Conservation (phyloP, 2,113 vertebrate genomes). For the Arvicanthis niloticus region DNA sequence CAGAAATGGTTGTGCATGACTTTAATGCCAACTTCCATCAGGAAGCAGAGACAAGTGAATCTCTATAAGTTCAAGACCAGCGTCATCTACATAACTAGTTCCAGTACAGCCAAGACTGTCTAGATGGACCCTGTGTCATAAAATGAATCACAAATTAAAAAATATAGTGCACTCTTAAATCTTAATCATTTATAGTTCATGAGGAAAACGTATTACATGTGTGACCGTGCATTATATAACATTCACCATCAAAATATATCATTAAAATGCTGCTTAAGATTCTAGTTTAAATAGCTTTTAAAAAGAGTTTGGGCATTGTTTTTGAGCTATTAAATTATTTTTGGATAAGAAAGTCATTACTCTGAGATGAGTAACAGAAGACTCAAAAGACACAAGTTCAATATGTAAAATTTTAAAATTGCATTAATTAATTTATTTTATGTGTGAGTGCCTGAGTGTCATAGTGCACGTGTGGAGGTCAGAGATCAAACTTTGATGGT, state of each 20-base stretch:
- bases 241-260: conserved; percentile 31
- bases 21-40: background rate
- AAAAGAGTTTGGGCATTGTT: conserved; percentile 56
- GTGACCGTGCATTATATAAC: conserved; percentile 15
- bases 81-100: background rate
- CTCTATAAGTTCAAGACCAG: background rate
- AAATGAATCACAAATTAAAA: background rate
- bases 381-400: background rate
- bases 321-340: conserved; percentile 62
- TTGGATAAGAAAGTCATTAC: background rate
- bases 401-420: background rate
- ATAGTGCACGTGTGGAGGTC: too few species aligned
- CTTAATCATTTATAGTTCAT: conserved; percentile 22
- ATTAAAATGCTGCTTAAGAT: conserved; percentile 41
- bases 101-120: background rate
- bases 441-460: background rate
- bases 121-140: background rate
- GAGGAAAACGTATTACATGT: conserved; percentile 2
- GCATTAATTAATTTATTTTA: background rate
- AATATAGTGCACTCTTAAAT: conserved; percentile 19
- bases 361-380: background rate
- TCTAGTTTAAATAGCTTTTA: conserved; percentile 54
- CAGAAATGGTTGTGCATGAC: background rate
- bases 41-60: background rate
- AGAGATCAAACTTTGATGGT: too few species aligned